These are phyloP conservation scores for Lepilemur ruficaudatus DNA, from an alignment of 2,797 vertebrate genomes.

Conservation along the genomic window DNA sequence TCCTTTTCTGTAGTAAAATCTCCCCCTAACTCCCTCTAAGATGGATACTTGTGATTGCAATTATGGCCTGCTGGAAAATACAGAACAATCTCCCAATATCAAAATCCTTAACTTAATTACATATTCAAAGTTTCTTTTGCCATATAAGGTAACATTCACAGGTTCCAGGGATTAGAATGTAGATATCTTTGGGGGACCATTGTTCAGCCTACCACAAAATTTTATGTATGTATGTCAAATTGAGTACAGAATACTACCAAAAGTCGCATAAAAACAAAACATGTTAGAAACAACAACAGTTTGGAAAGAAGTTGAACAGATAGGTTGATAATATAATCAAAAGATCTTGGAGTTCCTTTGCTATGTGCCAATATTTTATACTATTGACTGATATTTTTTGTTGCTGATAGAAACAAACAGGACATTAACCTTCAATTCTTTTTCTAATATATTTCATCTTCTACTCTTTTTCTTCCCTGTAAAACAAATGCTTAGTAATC, in stretches of 20 bases:
- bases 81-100: neutral
- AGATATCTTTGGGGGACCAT: neutral
- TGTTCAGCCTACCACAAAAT: neutral
- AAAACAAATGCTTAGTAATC: slow-evolving; percentile 3
- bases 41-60: neutral
- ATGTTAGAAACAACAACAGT: slow-evolving; percentile 14
- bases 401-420: neutral
- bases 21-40: neutral
- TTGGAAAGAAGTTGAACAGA: neutral
- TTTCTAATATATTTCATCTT: slow-evolving; percentile 21
- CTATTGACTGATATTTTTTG: slow-evolving; percentile 17
- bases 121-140: neutral
- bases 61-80: neutral
- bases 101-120: neutral
- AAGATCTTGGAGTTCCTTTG: neutral
- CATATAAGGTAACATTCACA: neutral
- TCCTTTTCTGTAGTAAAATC: neutral
- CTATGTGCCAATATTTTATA: neutral
- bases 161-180: neutral
- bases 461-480: neutral
- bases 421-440: neutral
- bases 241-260: neutral
- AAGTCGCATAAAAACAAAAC: slow-evolving; percentile 45
- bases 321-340: neutral
- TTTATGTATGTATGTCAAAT: neutral